Base-by-base conservation (phyloP, 2,113 vertebrate genomes). In the Hepsetus odoe region DNA sequence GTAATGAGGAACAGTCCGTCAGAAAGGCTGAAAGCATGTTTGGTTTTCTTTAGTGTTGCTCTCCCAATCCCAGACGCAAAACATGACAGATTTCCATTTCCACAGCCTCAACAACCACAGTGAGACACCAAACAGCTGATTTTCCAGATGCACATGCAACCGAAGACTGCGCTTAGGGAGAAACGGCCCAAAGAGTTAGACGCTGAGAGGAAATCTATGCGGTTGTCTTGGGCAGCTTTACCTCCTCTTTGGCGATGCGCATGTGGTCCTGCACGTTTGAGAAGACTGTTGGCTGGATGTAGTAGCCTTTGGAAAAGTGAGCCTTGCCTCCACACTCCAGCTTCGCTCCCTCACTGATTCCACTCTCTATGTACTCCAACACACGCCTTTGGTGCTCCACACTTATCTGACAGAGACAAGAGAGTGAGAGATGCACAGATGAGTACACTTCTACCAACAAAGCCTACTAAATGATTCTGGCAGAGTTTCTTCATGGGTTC, bases 241-340 rank as follows among this genome's bases (percentile, higher is more conserved):
- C 98, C 96, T 99, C 98, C 82, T 99, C 98, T 89, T 94, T 97
- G 84, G 98, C 96, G 49, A 99, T 97, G 83, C 95, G 90, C 98
- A 99, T 99, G 90, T 98, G 94, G 16, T 99, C 97, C 2, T 90
- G 96, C 62, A 99, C 97, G 0, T 96, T 94, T 79, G 98, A 99
- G 85, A 99, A 99, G 83, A 99, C 96, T 0, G 98, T 99, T n/a
- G 98, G 98, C 83, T 99, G 96, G 24, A 99, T 94, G 91, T 95
- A 99, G 89, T 97, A 98, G n/a, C 98, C 98, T 83, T 97, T 98
- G 72, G 93, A 85, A 65, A 94, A 94, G 46, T 95, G 86, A 7
- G 95, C 95, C 91, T 97, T 98, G 67, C 98, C 98, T n/a, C 98
- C 98, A 83, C 97, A 99, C 81, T 99, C 98, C 80, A 99, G 91